Evolutionary conservation across 2,888 invertebrate genomes (phyloP), one percentile per base, ranked within the genome.

Genomic region (Nymphalis c-album): DNA sequence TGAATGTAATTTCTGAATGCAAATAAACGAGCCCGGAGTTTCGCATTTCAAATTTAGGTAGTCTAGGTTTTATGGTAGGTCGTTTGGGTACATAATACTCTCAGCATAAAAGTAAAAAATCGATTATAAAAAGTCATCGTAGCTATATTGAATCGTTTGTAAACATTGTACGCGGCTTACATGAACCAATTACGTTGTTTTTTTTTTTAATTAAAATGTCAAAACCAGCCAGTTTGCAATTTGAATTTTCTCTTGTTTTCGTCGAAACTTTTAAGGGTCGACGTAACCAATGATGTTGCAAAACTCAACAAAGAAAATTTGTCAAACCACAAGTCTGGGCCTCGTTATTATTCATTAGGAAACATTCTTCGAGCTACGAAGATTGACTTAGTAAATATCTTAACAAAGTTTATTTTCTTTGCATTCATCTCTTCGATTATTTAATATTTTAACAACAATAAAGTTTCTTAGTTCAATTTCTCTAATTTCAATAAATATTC

Each of bases 141-240:
- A n/a, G 8, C 47, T 8, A 50, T 13, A 18, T 20, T 18, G 10
- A 18, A 20, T 50, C 20, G 18, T 20, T 8, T 18, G 2, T 18
- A 4, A 20, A 20, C 20, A 20, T 1, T 18, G 13, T 13, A 18
- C 18, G 16, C 2, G 8, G 10, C 31, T n/a, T 8, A 55, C n/a
- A n/a, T 31, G n/a, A 2, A 31, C n/a, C 31, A 7, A 55, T 51
- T 20, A 5, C 17, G 31, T n/a, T 31, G 6, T n/a, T 31, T 8
- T 31, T 48, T 16, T 55, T 55, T 55, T 55, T 55, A 55, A 55
- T 22, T 35, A 17, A 31, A 55, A 31, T 7, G n/a, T 55, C 55
- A n/a, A 35, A 55, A 55, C 55, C 26, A 55, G 31, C 8, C 31
- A 2, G 0, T 31, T 55, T 10, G 26, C n/a, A 7, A 55, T 26